Conservation (phyloP, 2,797 vertebrate species). For the Scarus forsteni region DNA sequence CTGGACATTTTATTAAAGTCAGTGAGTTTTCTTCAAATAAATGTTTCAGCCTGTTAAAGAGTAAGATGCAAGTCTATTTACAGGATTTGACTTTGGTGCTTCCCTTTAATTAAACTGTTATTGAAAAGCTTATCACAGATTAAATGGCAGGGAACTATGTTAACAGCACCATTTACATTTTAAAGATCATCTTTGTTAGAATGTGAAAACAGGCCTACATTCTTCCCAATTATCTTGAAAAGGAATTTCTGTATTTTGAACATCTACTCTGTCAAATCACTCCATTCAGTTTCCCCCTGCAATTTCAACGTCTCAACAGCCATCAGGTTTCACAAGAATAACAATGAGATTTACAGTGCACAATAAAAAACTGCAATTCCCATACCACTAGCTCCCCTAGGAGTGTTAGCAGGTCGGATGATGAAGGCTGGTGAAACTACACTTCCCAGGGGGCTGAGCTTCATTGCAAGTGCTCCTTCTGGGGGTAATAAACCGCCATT, state of each 20-base stretch:
- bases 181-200: too few relatives aligned
- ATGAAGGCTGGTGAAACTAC: conserved; percentile 73
- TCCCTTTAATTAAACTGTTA: too few relatives aligned
- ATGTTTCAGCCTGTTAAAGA: too few relatives aligned
- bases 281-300: conserved; percentile 50
- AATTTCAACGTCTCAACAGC: conserved; percentile 37
- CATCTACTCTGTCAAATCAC: conserved; percentile 9
- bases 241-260: conserved; percentile 21
- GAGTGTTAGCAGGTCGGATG: conserved; percentile 63
- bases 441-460: conserved; percentile 74
- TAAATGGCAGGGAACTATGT: too few relatives aligned
- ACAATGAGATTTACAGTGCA: conserved; percentile 64
- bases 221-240: too few relatives aligned
- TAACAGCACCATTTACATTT: too few relatives aligned
- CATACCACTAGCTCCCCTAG: conserved; percentile 62
- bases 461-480: conserved; percentile 76
- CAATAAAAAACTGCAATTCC: conserved; percentile 72
- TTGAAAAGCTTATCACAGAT: too few relatives aligned
- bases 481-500: conserved; percentile 83
- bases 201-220: too few relatives aligned
- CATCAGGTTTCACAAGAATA: conserved; percentile 59
- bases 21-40: too few relatives aligned
- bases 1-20: too few relatives aligned
- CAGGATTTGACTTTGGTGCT: too few relatives aligned
- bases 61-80: too few relatives aligned